A percentile compares a stretch with the other conserved stretches of the same genome.
These are phyloP conservation scores for Euplexia lucipara DNA, from an alignment of 2,888 invertebrate species.

Conservation along the genomic window DNA sequence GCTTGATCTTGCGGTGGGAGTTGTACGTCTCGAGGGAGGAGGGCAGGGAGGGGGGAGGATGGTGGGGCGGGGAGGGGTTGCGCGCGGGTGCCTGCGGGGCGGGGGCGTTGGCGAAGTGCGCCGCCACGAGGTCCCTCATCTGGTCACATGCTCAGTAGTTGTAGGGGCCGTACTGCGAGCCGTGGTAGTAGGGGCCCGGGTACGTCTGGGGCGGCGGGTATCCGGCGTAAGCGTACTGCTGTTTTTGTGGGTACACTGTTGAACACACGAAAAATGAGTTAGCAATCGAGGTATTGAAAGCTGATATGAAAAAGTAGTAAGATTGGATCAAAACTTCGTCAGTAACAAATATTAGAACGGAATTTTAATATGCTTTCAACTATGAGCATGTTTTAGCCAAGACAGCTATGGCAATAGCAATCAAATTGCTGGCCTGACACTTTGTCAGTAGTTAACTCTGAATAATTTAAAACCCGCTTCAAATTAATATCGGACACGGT, in stretches of 20 bases:
- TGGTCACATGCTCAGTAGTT: conserved; percentile 94
- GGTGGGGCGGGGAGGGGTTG: conserved; percentile 73
- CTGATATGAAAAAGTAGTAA: no score
- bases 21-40: conserved; percentile 83
- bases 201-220: conserved; percentile 96
- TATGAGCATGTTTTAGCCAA: no score
- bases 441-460: background rate
- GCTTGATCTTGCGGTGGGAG: conserved; percentile 83
- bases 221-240: conserved; percentile 97
- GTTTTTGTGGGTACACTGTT: conserved; percentile 98
- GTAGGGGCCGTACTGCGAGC: conserved; percentile 98
- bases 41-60: conserved; percentile 65
- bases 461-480: no score
- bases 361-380: background rate
- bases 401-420: no score
- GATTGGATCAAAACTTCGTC: no score
- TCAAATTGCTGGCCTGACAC: background rate
- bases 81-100: conserved; percentile 89
- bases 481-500: no score
- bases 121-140: conserved; percentile 89
- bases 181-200: conserved; percentile 97
- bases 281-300: background rate
- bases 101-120: conserved; percentile 85
- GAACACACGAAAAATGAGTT: conserved; percentile 18
- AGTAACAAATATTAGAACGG: background rate